Evolutionary conservation across 2,888 invertebrate species (phyloP), one percentile per base, ranked within the genome.

Genomic region (Hypomecis punctinalis): DNA sequence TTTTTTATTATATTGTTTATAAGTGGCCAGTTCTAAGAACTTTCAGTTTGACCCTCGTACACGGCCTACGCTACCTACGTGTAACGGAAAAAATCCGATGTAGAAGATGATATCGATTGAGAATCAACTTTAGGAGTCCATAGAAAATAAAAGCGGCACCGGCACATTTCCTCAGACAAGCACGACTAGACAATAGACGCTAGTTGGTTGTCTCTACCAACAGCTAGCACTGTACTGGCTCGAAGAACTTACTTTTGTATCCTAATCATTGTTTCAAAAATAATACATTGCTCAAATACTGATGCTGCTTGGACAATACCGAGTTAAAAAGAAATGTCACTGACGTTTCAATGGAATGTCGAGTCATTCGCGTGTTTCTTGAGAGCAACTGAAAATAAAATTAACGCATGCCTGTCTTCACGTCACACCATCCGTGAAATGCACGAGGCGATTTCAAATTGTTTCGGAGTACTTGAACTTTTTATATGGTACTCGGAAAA

Each of bases 341-440:
- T 55, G 35, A 63, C 63, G 67, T 66, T 61, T 66, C 58, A 69
- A 66, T 66, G 66, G 69, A 71, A 68, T 71, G 67, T 42, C 49
- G 64, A 45, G 48, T 61, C 52, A 58, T 48, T 23, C 53, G 43
- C 54, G 63, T 60, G 63, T 63, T 67, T 66, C 69, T 53, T 55
- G 66, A 63, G 62, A 63, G 64, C 40, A 33, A 62, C 71, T 69
- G 67, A 69, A 69, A 71, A 68, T 69, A 69, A 67, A 66, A 59
- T 65, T 61, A 54, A 63, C 56, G 64, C 63, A 63, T 45, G 33
- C 42, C 33, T 33, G 40, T 46, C 35, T 53, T 52, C 40, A 36
- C 43, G 36, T 58, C 49, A 59, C 35, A 11, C 40, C 59, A 54
- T 49, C 55, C 10, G 51, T 45, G 47, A 56, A 51, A 45, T 56